Conservation (phyloP, 2,113 vertebrate species). For the Nematolebias whitei region DNA sequence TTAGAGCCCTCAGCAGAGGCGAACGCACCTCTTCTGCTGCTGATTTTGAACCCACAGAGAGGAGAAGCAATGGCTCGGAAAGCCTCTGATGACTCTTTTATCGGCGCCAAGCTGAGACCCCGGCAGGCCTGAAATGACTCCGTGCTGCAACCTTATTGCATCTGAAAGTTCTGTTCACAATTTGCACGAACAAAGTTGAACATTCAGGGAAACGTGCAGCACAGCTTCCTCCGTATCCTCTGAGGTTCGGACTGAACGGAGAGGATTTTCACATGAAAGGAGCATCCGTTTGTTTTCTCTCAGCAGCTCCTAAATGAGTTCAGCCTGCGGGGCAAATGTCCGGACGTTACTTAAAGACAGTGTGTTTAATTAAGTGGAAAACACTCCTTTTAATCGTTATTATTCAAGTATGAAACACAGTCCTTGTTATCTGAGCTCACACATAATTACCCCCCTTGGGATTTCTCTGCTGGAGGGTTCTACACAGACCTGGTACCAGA, state of each 20-base stretch:
- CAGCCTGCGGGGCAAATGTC: constrained; percentile 88
- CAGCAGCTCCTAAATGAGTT: constrained; percentile 86
- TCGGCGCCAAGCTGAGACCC: constrained; percentile 2
- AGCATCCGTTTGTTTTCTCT: constrained; percentile 32
- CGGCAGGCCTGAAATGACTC: constrained; percentile 27
- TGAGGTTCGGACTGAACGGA: constrained; percentile 23
- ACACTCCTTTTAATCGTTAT: constrained; percentile 92
- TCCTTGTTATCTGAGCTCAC: constrained; percentile 89
- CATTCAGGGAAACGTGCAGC: constrained; percentile 23
- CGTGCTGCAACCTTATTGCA: constrained; percentile 8
- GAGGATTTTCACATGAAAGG: constrained; percentile 56
- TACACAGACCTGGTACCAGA: constrained; percentile 68
- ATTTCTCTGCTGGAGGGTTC: constrained; percentile 86
- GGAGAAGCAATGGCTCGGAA: constrained; percentile 23
- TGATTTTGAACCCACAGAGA: not conserved
- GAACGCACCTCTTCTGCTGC: constrained; percentile 23
- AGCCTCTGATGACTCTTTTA: constrained; percentile 31
- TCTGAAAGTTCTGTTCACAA: constrained; percentile 50
- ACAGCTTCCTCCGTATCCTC: constrained; percentile 23
- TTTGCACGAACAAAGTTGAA: constrained; percentile 48
- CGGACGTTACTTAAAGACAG: constrained; percentile 89
- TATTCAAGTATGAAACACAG: constrained; percentile 88
- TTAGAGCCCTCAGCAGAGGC: constrained; percentile 33
- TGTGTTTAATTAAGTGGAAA: constrained; percentile 98
- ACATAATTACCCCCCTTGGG: constrained; percentile 92